A percentile compares a stretch with the other conserved stretches of the same genome.
Evolutionary conservation across 2,113 vertebrate species (phyloP).

Genomic region (Myrmecophaga tridactyla): DNA sequence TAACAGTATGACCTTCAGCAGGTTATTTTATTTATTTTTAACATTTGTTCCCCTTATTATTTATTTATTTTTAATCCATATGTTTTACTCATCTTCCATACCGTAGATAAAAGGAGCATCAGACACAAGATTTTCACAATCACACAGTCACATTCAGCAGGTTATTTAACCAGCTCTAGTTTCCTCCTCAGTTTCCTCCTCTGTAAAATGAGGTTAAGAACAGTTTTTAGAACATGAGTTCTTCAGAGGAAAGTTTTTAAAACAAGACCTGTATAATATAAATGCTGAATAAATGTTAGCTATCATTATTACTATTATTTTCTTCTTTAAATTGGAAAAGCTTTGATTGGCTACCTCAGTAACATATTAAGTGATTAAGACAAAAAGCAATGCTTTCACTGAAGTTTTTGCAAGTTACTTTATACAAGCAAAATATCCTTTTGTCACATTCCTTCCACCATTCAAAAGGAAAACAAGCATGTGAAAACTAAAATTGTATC

Average conservation of each 20-base stretch:
- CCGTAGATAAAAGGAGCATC: too few relatives aligned
- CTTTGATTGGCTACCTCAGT: slow-evolving; percentile 23
- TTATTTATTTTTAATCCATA: too few relatives aligned
- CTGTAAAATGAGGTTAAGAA: not conserved
- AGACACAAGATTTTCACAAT: too few relatives aligned
- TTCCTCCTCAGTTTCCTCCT: not conserved
- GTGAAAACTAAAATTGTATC: not conserved
- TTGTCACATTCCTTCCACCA: not conserved
- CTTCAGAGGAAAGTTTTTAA: slow-evolving; percentile 39
- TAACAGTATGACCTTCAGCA: not conserved
- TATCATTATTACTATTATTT: slow-evolving; percentile 4
- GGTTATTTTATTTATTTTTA: too few relatives aligned
- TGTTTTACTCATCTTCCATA: too few relatives aligned
- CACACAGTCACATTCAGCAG: too few relatives aligned
- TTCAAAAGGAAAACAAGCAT: not conserved
- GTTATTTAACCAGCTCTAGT: slow-evolving; percentile 1
- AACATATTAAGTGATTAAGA: slow-evolving; percentile 22
- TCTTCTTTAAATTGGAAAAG: slow-evolving; percentile 7
- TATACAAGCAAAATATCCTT: slow-evolving; percentile 34
- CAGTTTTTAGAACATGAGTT: not conserved
- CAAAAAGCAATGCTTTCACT: not conserved
- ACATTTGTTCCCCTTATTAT: too few relatives aligned
- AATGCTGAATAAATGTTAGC: not conserved
- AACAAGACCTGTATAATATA: not conserved
- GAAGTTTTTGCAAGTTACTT: not conserved